Conservation (phyloP, 2,797 vertebrate species). For the Dromococcyx pavoninus region DNA sequence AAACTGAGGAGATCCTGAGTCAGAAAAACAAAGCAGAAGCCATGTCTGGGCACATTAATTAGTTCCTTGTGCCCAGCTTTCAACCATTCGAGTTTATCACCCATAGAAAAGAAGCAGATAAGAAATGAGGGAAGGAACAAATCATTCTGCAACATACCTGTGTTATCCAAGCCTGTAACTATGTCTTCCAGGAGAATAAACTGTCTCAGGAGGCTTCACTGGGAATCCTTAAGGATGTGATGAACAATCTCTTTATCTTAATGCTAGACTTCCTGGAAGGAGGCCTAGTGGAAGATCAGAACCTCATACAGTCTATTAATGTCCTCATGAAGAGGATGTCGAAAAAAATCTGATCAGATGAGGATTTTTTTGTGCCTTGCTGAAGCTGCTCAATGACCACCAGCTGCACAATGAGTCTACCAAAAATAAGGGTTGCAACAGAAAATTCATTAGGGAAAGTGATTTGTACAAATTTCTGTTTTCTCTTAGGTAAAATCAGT, state of each 20-base stretch:
- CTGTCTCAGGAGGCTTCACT: slow-evolving; percentile 81
- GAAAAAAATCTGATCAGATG: slow-evolving; percentile 83
- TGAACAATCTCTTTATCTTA: slow-evolving; percentile 82
- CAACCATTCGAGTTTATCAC: slow-evolving; percentile 83
- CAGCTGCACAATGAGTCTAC: neutral
- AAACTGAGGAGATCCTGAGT: slow-evolving; percentile 84
- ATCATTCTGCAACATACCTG: slow-evolving; percentile 86
- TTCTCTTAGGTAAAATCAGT: slow-evolving; percentile 2
- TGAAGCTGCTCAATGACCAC: slow-evolving; percentile 72
- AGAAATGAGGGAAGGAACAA: slow-evolving; percentile 82
- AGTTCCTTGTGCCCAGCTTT: slow-evolving; percentile 86
- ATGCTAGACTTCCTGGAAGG: slow-evolving; percentile 81
- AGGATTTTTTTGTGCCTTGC: slow-evolving; percentile 81
- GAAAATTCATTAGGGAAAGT: neutral
- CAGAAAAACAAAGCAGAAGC: slow-evolving; percentile 82
- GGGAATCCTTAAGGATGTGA: slow-evolving; percentile 84
- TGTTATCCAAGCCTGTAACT: slow-evolving; percentile 84
- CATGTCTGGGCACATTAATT: slow-evolving; percentile 87
- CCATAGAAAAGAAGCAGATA: slow-evolving; percentile 84
- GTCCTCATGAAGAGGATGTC: slow-evolving; percentile 80
- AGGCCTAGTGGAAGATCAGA: slow-evolving; percentile 80
- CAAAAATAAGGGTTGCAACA: neutral
- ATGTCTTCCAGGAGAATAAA: slow-evolving; percentile 83
- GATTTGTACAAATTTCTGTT: neutral
- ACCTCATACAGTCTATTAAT: slow-evolving; percentile 80